These are phyloP conservation scores for Gasterosteus nipponicus DNA, from an alignment of 2,113 vertebrate genomes.

Conservation along the genomic window DNA sequence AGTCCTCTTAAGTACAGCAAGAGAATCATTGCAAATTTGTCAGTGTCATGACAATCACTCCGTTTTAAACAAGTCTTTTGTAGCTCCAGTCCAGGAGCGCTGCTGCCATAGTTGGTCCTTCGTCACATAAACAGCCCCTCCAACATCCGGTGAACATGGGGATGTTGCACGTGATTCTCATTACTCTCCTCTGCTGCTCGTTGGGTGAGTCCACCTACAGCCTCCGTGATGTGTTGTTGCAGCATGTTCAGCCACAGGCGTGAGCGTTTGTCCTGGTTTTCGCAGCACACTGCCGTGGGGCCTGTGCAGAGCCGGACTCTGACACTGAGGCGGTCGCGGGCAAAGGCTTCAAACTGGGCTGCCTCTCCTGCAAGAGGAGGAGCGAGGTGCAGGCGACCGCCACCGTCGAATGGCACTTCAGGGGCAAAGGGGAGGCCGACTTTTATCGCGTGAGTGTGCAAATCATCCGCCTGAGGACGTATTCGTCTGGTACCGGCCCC, in stretches of 20 bases:
- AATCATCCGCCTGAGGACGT: neutral
- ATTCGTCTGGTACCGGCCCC: neutral
- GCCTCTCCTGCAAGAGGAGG: conserved; percentile 91
- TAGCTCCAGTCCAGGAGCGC: neutral
- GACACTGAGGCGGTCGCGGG: conserved; percentile 88
- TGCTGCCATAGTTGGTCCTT: neutral
- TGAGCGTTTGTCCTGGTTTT: neutral
- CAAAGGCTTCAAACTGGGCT: conserved; percentile 85
- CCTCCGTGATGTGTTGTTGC: neutral
- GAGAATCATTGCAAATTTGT: neutral
- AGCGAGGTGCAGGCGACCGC: conserved; percentile 84
- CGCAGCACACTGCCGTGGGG: conserved; percentile 64
- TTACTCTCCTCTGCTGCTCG: conserved; percentile 62
- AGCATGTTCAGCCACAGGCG: neutral
- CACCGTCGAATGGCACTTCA: conserved; percentile 87
- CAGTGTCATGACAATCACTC: neutral
- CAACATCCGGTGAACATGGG: conserved; percentile 44
- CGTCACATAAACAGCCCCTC: neutral
- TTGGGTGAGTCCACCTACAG: conserved; percentile 71
- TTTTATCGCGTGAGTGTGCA: conserved; percentile 78
- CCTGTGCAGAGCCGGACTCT: conserved; percentile 90
- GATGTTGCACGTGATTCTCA: conserved; percentile 55
- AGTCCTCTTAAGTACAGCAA: neutral
- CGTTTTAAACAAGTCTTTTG: neutral
- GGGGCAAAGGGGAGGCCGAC: conserved; percentile 73